phyloP scores from a whole-genome alignment of 2,888 invertebrate genomes.

The Escarpia spicata region DNA sequence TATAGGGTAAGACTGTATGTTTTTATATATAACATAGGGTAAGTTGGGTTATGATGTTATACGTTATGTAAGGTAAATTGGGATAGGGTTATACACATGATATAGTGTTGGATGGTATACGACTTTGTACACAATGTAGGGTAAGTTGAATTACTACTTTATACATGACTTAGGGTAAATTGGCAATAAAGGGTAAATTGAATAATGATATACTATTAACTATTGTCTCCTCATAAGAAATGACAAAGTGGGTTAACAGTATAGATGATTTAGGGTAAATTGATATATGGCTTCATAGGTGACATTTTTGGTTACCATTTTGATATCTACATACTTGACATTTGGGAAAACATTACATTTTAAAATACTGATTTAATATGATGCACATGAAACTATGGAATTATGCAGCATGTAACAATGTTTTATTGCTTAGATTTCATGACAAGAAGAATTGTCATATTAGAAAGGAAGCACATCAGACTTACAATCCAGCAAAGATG shows the following conservation, averaged over 20 bases:
- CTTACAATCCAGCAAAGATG: slow-evolving; percentile 29
- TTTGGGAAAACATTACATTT: too few species aligned
- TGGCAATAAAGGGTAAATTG: neutral
- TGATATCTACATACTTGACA: too few species aligned
- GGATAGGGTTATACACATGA: neutral
- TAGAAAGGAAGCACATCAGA: neutral
- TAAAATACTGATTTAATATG: slow-evolving; percentile 19
- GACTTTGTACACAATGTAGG: neutral
- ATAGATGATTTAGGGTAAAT: too few species aligned
- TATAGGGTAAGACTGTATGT: too few species aligned
- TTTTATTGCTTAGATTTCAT: neutral
- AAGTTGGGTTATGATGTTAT: neutral
- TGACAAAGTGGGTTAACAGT: too few species aligned
- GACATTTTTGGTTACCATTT: neutral
- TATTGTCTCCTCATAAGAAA: too few species aligned
- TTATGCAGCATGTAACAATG: neutral
- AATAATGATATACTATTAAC: too few species aligned
- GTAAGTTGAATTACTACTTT: neutral
- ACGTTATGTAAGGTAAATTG: neutral
- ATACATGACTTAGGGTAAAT: neutral
- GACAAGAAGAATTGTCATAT: neutral
- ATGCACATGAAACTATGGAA: neutral
- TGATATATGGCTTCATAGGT: too few species aligned
- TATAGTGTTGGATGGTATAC: too few species aligned
- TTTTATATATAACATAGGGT: neutral